phyloP scores from a whole-genome alignment of 2,797 vertebrate genomes.

The Tapirus indicus region DNA sequence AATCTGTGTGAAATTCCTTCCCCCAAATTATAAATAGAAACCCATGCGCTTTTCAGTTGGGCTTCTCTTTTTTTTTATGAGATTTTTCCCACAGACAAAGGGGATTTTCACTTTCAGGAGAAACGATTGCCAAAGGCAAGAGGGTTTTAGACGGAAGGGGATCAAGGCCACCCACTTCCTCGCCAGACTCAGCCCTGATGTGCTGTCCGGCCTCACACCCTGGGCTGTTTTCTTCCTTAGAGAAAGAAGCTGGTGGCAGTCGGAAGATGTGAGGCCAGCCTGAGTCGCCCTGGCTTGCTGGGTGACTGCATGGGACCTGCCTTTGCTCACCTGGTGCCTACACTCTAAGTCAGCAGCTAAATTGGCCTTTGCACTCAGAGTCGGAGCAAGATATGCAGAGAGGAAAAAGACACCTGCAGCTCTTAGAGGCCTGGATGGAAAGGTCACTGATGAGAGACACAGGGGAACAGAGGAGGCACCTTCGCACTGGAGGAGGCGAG shows the following conservation, averaged over 20 bases:
- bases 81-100: constrained; percentile 59
- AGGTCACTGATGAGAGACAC: neutral
- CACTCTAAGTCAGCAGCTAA: accelerated
- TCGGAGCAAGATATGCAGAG: neutral
- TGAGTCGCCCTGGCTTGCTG: accelerated
- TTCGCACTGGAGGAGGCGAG: accelerated
- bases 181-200: accelerated
- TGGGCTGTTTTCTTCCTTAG: neutral
- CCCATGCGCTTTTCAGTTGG: neutral
- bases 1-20: constrained; percentile 44
- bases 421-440: neutral
- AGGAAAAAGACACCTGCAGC: accelerated
- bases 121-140: neutral
- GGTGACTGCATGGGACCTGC: accelerated
- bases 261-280: accelerated
- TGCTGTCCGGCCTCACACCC: neutral
- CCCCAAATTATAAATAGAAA: constrained; percentile 51
- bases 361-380: neutral
- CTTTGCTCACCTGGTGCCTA: neutral
- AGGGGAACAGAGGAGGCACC: neutral
- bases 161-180: accelerated
- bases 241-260: neutral
- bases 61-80: neutral
- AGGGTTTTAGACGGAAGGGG: neutral
- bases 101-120: constrained; percentile 33